These are phyloP conservation scores for Oreochromis tanganicae DNA, from an alignment of 2,113 vertebrate species.

Conservation along the genomic window DNA sequence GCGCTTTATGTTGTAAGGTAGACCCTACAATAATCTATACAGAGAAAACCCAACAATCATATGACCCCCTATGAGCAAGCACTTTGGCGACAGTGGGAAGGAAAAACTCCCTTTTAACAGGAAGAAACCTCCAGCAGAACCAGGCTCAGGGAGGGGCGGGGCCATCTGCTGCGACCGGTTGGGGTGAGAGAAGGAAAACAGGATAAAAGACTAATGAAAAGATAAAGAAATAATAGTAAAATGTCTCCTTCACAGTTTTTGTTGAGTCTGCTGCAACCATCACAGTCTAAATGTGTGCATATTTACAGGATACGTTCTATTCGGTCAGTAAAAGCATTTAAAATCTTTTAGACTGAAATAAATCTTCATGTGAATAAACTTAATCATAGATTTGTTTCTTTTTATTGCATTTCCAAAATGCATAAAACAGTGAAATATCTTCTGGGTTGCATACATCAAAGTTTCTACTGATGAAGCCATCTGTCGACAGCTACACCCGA, in stretches of 20 bases:
- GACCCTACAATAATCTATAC: not conserved
- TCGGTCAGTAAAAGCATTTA: not conserved
- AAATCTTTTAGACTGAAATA: not conserved
- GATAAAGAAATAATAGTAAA: not conserved
- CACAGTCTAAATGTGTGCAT: not conserved
- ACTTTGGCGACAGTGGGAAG: rapidly evolving
- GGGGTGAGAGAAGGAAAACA: not conserved
- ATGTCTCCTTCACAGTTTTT: not conserved
- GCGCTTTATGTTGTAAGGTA: rapidly evolving
- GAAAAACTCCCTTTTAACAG: not conserved
- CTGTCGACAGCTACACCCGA: not conserved
- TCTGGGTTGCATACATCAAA: not conserved
- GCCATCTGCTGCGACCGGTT: rapidly evolving
- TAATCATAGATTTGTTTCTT: not conserved
- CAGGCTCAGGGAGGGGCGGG: not conserved
- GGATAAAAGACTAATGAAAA: not conserved
- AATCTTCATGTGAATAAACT: not conserved
- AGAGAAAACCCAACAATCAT: not conserved
- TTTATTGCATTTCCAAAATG: not conserved
- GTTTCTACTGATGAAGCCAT: not conserved
- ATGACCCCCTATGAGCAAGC: not conserved
- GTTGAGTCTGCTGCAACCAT: not conserved
- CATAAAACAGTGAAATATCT: not conserved
- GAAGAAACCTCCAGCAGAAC: rapidly evolving
- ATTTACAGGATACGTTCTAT: rapidly evolving